Evolutionary conservation across 2,888 invertebrate species (phyloP).

Genomic region (Dione juno): DNA sequence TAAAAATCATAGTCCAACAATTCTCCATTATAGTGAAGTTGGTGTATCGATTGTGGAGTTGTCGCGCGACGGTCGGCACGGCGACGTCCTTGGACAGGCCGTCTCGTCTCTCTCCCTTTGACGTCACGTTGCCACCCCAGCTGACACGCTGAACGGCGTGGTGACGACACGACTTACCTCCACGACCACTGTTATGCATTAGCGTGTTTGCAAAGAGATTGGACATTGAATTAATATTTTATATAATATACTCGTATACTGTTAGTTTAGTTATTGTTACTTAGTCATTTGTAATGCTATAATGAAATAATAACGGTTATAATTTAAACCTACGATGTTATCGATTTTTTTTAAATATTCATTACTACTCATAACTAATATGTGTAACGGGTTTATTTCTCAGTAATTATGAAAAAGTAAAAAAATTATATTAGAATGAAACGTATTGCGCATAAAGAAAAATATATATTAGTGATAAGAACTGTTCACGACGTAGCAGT

Average conservation of each 20-base stretch:
- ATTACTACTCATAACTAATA: neutral
- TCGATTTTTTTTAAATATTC: neutral
- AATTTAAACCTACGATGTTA: neutral
- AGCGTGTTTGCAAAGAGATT: conserved; percentile 29
- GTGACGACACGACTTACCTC: conserved; percentile 69
- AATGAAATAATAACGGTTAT: neutral
- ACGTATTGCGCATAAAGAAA: neutral
- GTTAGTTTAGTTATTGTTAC: too few relatives aligned
- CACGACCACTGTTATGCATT: conserved; percentile 55
- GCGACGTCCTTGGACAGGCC: conserved; percentile 80
- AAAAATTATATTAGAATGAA: neutral
- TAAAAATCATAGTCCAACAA: conserved; percentile 17
- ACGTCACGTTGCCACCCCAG: conserved; percentile 72
- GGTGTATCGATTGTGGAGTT: conserved; percentile 73
- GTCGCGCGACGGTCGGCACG: conserved; percentile 79
- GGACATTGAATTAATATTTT: conserved; percentile 10
- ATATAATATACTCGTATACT: too few relatives aligned
- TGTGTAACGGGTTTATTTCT: neutral
- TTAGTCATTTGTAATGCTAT: neutral
- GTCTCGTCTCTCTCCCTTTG: conserved; percentile 66
- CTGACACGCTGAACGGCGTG: conserved; percentile 64
- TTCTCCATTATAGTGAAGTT: conserved; percentile 37
- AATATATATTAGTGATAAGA: neutral
- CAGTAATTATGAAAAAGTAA: too few relatives aligned
- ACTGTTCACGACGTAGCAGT: neutral